A percentile compares a stretch with the other conserved stretches of the same genome.
These are phyloP conservation scores for Xerus rutilus DNA, from an alignment of 2,797 vertebrate species.

Conservation along the genomic window DNA sequence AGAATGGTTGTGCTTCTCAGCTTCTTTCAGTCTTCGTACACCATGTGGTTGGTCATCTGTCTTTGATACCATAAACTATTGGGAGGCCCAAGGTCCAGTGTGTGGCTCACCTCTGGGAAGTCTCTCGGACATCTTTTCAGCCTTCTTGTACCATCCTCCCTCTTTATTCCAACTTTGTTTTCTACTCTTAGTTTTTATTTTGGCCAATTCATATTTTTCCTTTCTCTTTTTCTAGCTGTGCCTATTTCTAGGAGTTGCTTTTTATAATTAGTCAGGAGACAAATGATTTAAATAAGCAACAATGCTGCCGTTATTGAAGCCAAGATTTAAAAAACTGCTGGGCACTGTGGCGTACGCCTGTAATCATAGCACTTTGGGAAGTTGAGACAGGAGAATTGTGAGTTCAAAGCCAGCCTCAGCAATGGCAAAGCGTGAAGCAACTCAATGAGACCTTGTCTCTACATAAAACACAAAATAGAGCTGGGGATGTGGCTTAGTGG, in stretches of 20 bases:
- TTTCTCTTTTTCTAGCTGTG: background rate
- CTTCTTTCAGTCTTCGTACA: background rate
- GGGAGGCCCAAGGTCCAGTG: no score
- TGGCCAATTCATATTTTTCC: background rate
- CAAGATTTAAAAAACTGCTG: background rate
- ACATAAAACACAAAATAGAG: no score
- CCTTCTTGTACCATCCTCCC: background rate
- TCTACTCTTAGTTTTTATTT: background rate
- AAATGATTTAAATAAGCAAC: background rate
- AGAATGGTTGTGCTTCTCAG: background rate
- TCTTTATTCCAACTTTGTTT: background rate
- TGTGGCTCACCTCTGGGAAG: background rate
- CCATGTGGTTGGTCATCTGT: background rate
- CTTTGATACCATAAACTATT: background rate
- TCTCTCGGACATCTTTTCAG: background rate
- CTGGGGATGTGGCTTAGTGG: no score
- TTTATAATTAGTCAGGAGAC: slow-evolving; percentile 27
- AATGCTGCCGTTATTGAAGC: background rate
- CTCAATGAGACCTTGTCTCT: no score
- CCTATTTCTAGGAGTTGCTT: slow-evolving; percentile 4
- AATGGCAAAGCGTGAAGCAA: no score
- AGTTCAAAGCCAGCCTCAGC: no score
- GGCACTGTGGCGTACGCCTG: no score
- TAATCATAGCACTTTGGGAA: no score
- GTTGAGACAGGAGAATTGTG: no score